Base-by-base conservation (phyloP, 2,797 vertebrate species). In the Lithobates sylvaticus region DNA sequence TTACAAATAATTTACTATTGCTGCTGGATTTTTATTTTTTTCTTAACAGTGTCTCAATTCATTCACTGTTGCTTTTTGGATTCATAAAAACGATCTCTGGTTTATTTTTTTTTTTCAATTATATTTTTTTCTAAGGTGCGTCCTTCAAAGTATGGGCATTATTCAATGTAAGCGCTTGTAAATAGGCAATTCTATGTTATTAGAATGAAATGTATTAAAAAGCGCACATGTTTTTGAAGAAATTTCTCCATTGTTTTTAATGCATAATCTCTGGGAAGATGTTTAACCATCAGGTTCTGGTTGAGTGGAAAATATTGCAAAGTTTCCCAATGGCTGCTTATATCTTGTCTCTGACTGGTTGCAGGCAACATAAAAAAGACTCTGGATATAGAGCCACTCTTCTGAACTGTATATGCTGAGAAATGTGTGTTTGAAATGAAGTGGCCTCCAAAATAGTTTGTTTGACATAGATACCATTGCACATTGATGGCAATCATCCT, bases 341-440 rank as follows among this genome's bases (percentile, higher is more conserved):
- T 27, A 34, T 64, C 47, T 50, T 65, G 85, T 78, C 67, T 72
- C 77, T 54, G 50, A 71, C 16, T 78, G 67, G 79, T 72, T 86
- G 36, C 67, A 71, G 65, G 67, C 67, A 77, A 75, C 50, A 39
- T 32, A 36, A 82, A 36, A 47, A 77, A 47, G 78, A 86, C 84
- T 86, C 71, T 42, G 68, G 73, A 84, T 29, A 72, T 81, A 61
- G 75, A 76, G 44, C 54, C 73, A 44, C 68, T 47, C 36, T 81
- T 81, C 36, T 34, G 39, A 42, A 42, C 78, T 86, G 26, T 81
- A 64, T 86, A 83, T 72, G 67, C 85, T 83, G 26, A 69, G 84
- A 90, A 91, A 91, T 92, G 80, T 65, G 88, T 84, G 68, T 50
- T 92, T 36, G 90, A 88, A 91, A 90, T 93, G 88, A 91, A 88